Evolutionary conservation across 2,797 vertebrate species (phyloP).

Genomic region (Micropoecilia bifurca): DNA sequence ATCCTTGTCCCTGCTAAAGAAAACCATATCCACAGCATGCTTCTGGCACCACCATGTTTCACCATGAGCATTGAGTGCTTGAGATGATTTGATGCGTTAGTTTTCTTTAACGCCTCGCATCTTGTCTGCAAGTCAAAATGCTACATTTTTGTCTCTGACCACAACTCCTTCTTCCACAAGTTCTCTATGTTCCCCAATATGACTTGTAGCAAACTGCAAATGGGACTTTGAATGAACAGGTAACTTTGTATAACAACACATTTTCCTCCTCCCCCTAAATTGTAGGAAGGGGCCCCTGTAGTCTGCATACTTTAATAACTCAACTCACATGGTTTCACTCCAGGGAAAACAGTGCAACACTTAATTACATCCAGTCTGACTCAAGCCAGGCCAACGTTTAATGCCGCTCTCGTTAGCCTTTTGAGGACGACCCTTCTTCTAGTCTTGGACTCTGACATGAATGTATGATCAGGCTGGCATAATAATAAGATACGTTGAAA

Average conservation of each 20-base stretch:
- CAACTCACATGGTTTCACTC: conserved; percentile 75
- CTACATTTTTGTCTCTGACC: background rate
- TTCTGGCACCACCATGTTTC: background rate
- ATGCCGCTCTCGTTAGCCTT: conserved; percentile 42
- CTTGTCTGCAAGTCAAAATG: background rate
- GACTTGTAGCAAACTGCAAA: background rate
- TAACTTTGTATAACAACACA: conserved; percentile 47
- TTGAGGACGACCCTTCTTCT: conserved; percentile 21
- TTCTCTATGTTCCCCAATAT: background rate
- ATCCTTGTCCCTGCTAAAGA: background rate
- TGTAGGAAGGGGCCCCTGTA: conserved; percentile 65
- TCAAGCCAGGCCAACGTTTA: conserved; percentile 62
- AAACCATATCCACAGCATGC: background rate
- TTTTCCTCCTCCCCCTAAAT: conserved; percentile 35
- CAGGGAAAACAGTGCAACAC: conserved; percentile 59
- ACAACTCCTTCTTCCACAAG: background rate
- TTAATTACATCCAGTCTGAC: conserved; percentile 71
- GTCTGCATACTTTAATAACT: conserved; percentile 79
- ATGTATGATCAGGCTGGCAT: conserved; percentile 1
- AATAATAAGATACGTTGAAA: background rate
- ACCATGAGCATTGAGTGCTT: background rate
- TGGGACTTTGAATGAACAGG: conserved; percentile 42
- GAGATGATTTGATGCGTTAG: background rate
- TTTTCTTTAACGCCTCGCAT: background rate
- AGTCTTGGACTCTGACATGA: conserved; percentile 21